These are phyloP conservation scores for Larimichthys crocea DNA, from an alignment of 2,113 vertebrate genomes.

Conservation along the genomic window DNA sequence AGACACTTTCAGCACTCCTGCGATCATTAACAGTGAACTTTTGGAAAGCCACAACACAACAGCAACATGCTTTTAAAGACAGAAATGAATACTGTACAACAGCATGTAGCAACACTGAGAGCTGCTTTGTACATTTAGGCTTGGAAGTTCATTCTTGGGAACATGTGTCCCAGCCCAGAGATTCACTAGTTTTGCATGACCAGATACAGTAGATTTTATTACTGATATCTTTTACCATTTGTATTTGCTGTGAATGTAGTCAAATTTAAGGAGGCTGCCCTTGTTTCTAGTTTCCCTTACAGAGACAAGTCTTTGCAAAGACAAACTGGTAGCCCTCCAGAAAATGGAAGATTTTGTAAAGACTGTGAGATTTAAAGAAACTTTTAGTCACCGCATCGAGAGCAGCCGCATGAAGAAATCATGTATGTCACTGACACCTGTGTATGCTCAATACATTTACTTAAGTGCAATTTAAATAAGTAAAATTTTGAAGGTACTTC, in stretches of 20 bases:
- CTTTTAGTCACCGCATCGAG: neutral
- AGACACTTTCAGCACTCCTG: conserved; percentile 18
- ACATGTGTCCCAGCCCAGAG: neutral
- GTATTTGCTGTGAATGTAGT: too few relatives aligned
- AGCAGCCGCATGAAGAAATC: too few relatives aligned
- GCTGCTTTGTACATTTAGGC: neutral
- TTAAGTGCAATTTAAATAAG: too few relatives aligned
- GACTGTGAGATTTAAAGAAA: neutral
- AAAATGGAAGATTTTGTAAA: neutral
- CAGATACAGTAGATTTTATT: too few relatives aligned
- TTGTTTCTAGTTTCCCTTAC: too few relatives aligned
- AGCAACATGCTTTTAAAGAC: conserved; percentile 37
- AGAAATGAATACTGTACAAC: conserved; percentile 8
- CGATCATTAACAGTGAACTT: conserved; percentile 30
- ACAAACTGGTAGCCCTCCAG: too few relatives aligned
- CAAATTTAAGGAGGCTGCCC: too few relatives aligned
- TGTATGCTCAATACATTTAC: too few relatives aligned
- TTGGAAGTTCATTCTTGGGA: neutral
- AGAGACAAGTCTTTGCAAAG: too few relatives aligned
- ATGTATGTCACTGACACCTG: too few relatives aligned
- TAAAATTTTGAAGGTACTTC: too few relatives aligned
- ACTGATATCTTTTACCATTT: too few relatives aligned
- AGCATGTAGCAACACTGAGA: neutral
- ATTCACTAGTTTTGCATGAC: neutral
- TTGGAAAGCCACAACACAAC: conserved; percentile 1